phyloP scores from a whole-genome alignment of 2,113 vertebrate genomes.

The Sylvietta virens region DNA sequence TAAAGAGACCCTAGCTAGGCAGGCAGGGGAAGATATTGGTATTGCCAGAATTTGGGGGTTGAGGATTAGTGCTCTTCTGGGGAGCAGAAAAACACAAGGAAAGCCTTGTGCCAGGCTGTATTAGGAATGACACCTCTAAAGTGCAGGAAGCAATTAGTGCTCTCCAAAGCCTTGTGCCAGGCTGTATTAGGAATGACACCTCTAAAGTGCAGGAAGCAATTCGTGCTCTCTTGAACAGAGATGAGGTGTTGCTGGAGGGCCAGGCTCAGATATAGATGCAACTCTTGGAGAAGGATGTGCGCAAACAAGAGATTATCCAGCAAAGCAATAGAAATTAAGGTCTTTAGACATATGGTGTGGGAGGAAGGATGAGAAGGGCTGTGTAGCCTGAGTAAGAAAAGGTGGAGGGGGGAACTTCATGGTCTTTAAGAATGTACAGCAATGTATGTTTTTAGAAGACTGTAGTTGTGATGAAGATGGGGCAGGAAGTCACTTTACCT shows the following conservation, averaged over 20 bases:
- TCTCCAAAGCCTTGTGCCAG: background rate
- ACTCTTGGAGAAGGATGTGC: background rate
- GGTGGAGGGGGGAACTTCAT: background rate
- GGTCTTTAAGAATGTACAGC: background rate
- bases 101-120: background rate
- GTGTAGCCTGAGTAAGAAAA: background rate
- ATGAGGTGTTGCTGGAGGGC: background rate
- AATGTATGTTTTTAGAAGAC: background rate
- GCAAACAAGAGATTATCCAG: background rate
- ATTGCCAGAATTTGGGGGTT: background rate
- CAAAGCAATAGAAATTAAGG: background rate
- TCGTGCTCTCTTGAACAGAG: background rate
- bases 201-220: background rate
- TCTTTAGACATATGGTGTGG: background rate
- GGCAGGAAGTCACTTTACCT: background rate
- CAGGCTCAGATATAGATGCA: background rate
- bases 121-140: background rate
- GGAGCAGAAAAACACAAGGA: background rate
- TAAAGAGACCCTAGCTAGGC: background rate
- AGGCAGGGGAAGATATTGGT: background rate
- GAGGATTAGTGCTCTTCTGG: background rate
- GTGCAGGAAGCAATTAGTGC: background rate
- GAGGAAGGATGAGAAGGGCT: background rate
- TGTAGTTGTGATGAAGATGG: background rate
- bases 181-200: background rate